Conservation (phyloP, 2,888 invertebrate genomes). For the Cosmopolites sordidus region DNA sequence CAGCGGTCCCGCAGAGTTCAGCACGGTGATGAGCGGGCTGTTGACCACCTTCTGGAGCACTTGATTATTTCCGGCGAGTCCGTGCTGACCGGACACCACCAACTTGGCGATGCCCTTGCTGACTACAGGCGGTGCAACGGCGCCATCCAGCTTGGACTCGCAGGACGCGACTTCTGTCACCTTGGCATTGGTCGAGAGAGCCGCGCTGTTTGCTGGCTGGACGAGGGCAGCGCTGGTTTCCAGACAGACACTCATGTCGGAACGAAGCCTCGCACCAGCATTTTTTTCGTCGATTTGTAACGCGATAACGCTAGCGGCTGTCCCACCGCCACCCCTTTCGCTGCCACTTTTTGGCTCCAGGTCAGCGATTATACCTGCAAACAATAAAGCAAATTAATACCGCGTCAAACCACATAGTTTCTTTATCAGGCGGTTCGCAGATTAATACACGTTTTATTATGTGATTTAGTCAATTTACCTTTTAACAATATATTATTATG, state of each 20-base stretch:
- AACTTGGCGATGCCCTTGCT: conserved; percentile 33
- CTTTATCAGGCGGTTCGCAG: no score
- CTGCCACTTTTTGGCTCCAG: conserved; percentile 39
- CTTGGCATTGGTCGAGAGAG: conserved; percentile 21
- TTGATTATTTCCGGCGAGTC: conserved; percentile 26
- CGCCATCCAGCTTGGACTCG: not conserved
- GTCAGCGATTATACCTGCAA: conserved; percentile 36
- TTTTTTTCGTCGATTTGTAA: conserved; percentile 29
- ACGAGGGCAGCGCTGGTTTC: conserved; percentile 40
- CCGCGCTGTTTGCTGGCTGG: conserved; percentile 18
- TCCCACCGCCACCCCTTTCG: conserved; percentile 42
- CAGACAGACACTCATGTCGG: conserved; percentile 46
- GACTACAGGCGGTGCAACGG: conserved; percentile 19
- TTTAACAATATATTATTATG: no score
- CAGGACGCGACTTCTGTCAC: conserved; percentile 17
- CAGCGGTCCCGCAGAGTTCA: conserved; percentile 45
- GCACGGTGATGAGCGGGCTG: conserved; percentile 45
- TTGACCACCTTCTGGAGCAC: conserved; percentile 40
- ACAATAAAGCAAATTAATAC: no score
- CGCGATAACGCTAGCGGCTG: conserved; percentile 25
- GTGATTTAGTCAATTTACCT: no score
- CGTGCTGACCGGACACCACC: conserved; percentile 33
- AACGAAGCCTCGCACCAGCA: conserved; percentile 23
- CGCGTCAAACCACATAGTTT: no score
- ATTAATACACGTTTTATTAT: no score